Conservation (phyloP, 2,797 vertebrate species). For the Bradypodion pumilum region DNA sequence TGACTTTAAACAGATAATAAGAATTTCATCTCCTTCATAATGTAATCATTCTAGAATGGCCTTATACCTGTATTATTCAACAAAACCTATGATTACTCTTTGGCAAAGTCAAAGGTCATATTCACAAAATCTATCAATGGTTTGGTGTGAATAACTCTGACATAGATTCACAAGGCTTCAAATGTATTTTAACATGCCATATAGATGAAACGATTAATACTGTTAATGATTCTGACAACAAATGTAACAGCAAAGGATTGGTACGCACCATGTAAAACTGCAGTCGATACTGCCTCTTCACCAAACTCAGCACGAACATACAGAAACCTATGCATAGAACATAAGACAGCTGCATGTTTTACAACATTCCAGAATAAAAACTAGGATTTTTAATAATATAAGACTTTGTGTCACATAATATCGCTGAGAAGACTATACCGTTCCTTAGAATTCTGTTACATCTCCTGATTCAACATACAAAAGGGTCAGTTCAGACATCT, state of each 20-base stretch:
- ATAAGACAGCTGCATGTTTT: constrained; percentile 75
- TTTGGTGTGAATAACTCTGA: not conserved
- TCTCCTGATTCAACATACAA: not conserved
- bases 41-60: not conserved
- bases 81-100: not conserved
- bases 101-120: not conserved
- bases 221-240: constrained; percentile 21
- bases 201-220: constrained; percentile 1
- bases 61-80: not conserved
- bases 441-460: not conserved
- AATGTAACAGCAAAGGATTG: constrained; percentile 26
- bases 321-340: constrained; percentile 93
- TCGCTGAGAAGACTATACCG: not conserved
- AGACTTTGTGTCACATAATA: not conserved
- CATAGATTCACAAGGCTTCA: not conserved
- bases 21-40: not conserved
- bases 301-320: constrained; percentile 99
- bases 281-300: constrained; percentile 99
- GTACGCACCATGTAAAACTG: constrained; percentile 99
- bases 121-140: not conserved
- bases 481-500: not conserved
- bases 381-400: not conserved
- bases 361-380: constrained; percentile 14
- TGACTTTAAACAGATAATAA: not conserved
- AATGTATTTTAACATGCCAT: constrained; percentile 1